Evolutionary conservation across 2,797 vertebrate species (phyloP), one percentile per base, ranked within the genome.

Genomic region (Notamacropus eugenii): DNA sequence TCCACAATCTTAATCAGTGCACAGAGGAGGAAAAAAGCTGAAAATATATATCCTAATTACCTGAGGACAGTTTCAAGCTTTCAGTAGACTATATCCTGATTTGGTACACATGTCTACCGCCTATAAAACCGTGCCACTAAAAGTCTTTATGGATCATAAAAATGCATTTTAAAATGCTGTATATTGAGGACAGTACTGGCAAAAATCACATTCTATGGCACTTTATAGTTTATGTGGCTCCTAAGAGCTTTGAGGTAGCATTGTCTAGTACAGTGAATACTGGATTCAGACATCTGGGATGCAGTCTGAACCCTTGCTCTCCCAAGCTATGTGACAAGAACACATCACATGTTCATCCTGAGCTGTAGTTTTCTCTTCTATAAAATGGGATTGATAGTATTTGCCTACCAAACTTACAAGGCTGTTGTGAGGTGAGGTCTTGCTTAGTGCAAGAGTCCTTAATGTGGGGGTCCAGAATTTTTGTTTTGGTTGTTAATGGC

Each of bases 31-130:
- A 34, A 90, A 97, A 95, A 94, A 27, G 5, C 28, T 94, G 14
- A 92, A 93, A 95, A 94, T 87, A 28, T 90, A 28, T 96, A 57
- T 52, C 46, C 55, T 56, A 91, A 5, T 91, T 54, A 34, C 87
- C 92, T 94, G 19, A 57, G 4, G 19, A 96, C 59, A 46, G 54
- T 96, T 10, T 54, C 92, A 95, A 40, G 95, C 10, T 90, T 93
- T 74, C 54, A 57, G 74, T 56, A 27, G 67, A 59, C 27, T 58
- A 3, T 56, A 29, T 31, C 94, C 14, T 55, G 67, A 59, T 87
- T 94, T 56, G 46, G 55, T 46, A 82, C n/a, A 94, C 46, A 93
- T 58, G 56, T 56, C 13, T n/a, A 90, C 93, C 59, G 58, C 92
- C 67, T 50, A 34, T 90, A 82, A 90, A 50, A 87, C 54, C 10